Evolutionary conservation across 2,113 vertebrate species (phyloP), one percentile per base, ranked within the genome.

Genomic region (Ciconia stormi): DNA sequence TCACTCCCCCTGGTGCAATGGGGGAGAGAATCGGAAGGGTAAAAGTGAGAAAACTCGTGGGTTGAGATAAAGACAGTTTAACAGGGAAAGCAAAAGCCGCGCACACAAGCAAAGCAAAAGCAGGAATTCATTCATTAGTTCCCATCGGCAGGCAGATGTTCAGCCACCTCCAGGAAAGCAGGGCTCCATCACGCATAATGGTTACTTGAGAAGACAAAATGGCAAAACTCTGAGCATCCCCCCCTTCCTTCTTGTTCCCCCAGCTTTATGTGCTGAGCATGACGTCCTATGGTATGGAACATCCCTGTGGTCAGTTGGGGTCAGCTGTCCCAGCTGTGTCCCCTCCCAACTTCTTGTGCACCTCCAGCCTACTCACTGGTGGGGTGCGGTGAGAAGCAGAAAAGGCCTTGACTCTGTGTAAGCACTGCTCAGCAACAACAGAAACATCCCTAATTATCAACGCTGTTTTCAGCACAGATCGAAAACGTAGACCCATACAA

Each of bases 161-260:
- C 62, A 34, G 46, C 53, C 34, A 25, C 16, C 53, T 2, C 16
- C 38, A 52, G 52, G 61, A 46, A 2, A 61, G 34, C 61, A 52
- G 38, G 46, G 46, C 44, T 38, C 32, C 18, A 11, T 36, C 46
- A 23, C 1, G 0, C 2, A 0, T 21, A 36, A n/a, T 4, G 0
- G 7, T 53, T 19, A 11, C 34, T 55, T 47, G 27, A 49, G n/a
- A 25, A 55, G 22, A 55, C 40, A 38, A 65, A 65, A 55, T 0
- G 0, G 32, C 8, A 2, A 44, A 6, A 38, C 4, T n/a, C 38
- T 1, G 1, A 62, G 20, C 10, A 1, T 71, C 13, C 16, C 27
- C 27, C 32, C 29, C 13, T 6, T 2, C 27, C 29, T 19, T 1
- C 21, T 58, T 36, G 26, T 76, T 47, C 34, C 36, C 23, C 22